Evolutionary conservation across 2,888 invertebrate species (phyloP), one percentile per base, ranked within the genome.

Genomic region (Microctonus brassicae): DNA sequence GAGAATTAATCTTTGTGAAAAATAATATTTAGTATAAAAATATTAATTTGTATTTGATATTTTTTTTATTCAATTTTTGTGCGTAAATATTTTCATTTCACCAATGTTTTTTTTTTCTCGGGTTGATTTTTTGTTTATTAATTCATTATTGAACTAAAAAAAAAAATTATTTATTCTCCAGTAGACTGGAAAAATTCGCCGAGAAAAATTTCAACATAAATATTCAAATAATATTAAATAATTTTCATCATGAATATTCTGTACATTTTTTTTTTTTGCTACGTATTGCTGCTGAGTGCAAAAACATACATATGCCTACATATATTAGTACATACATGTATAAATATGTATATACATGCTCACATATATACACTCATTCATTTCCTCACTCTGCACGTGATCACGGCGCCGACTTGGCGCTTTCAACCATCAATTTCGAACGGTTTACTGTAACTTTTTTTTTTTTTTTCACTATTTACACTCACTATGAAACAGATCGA

Each of bases 371-470:
- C 64, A 58, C 20, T 33, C 57, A 63, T 70, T 58, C 58, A 65
- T 70, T 65, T 65, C 65, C 65, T 65, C 65, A 70, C 65, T 70
- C 65, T 60, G 29, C 70, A 70, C 70, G 70, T 70, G 65, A 70
- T 70, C 65, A 52, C 52, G 70, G 70, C 70, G 70, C 65, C 70
- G 58, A 70, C 36, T 53, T 65, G 70, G 60, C 70, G 70, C 65
- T 70, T 60, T 66, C 20, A 70, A 70, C 70, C 65, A 57, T 66
- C 70, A 70, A 70, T 70, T 65, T 70, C 57, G 47, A 53, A 70
- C 57, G 47, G 42, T 70, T 47, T 70, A 26, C 4, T 11, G 26
- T 2, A 5, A 6, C n/a, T 20, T 26, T 53, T 53, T 11, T 53
- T 53, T 24, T 24, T 24, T 55, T 26, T 6, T 24, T 57, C 26